Conservation (phyloP, 2,888 invertebrate genomes). For the Caenorhabditis uteleia region DNA sequence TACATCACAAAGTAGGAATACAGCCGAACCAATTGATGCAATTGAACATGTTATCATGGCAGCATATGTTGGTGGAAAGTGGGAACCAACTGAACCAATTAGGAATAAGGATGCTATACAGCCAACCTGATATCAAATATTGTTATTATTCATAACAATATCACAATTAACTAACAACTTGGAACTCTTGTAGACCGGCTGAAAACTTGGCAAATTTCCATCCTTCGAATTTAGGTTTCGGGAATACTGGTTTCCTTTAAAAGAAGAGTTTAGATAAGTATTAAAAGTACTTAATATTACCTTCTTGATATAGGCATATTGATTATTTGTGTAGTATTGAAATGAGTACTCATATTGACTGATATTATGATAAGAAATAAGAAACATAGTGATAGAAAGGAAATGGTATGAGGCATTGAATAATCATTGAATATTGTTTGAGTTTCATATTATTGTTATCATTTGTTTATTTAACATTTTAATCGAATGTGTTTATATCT, state of each 20-base stretch:
- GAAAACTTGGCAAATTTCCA: constrained; percentile 26
- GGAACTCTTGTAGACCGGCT: constrained; percentile 25
- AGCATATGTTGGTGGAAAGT: constrained; percentile 42
- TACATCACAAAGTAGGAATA: constrained; percentile 29
- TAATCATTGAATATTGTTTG: too few relatives aligned
- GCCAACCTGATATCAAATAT: constrained; percentile 28
- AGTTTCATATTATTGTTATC: too few relatives aligned
- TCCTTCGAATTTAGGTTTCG: constrained; percentile 19
- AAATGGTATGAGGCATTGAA: too few relatives aligned
- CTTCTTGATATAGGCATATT: too few relatives aligned
- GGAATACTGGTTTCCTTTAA: constrained; percentile 16
- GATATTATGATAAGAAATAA: too few relatives aligned
- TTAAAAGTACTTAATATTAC: too few relatives aligned
- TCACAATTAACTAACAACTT: constrained; percentile 8
- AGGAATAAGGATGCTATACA: constrained; percentile 19
- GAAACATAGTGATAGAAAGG: too few relatives aligned
- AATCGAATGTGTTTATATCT: too few relatives aligned
- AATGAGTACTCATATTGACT: too few relatives aligned
- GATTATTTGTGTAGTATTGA: too few relatives aligned
- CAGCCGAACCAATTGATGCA: constrained; percentile 26
- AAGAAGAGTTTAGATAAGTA: neutral
- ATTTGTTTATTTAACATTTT: too few relatives aligned
- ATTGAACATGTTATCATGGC: constrained; percentile 31
- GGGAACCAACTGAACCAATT: constrained; percentile 40
- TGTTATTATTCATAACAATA: neutral